Evolutionary conservation across 2,113 vertebrate species (phyloP).

Genomic region (Cygnus buccinator): DNA sequence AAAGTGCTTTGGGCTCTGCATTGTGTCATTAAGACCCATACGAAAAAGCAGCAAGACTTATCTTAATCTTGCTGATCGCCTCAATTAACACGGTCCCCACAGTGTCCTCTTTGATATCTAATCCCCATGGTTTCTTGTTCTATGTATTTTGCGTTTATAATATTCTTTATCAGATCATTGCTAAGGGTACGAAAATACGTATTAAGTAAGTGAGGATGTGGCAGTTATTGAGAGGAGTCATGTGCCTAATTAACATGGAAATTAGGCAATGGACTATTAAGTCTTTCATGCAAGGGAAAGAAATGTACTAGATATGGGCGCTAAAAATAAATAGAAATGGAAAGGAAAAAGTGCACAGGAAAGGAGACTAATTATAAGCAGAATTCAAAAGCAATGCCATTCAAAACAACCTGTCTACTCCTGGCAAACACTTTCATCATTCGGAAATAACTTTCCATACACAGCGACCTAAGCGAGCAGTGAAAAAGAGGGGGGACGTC

Average conservation of each 20-base stretch:
- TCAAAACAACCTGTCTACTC: conserved; percentile 16
- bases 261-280: conserved; percentile 35
- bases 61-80: conserved; percentile 60
- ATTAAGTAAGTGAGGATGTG: background rate
- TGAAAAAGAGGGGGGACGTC: background rate
- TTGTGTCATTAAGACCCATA: conserved; percentile 47
- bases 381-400: conserved; percentile 3
- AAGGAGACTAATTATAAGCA: conserved; percentile 26
- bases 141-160: conserved; percentile 28
- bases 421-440: conserved; percentile 33
- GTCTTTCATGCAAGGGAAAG: background rate
- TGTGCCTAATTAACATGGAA: conserved; percentile 44
- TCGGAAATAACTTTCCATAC: conserved; percentile 21
- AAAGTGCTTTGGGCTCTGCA: conserved; percentile 49
- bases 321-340: background rate
- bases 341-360: background rate
- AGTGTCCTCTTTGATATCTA: conserved; percentile 35
- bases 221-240: conserved; percentile 8
- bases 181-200: conserved; percentile 6
- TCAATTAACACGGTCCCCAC: conserved; percentile 44
- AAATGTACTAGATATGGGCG: background rate
- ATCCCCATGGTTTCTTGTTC: conserved; percentile 32
- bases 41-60: conserved; percentile 41
- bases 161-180: conserved; percentile 46
- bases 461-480: background rate